phyloP scores from a whole-genome alignment of 2,888 invertebrate genomes.

The Eupithecia dodoneata region DNA sequence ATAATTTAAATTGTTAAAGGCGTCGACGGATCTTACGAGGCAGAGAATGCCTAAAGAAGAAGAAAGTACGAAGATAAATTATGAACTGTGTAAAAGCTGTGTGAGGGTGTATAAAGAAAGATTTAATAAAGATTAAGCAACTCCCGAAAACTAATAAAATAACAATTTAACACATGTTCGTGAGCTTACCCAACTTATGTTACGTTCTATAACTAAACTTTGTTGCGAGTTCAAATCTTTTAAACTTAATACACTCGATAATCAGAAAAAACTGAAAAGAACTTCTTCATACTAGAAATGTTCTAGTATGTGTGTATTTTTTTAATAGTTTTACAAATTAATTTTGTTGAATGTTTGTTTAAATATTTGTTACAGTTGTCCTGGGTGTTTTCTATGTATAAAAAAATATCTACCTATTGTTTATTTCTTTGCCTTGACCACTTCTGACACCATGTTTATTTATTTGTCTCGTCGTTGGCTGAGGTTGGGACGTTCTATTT shows the following conservation, averaged over 20 bases:
- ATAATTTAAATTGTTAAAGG: not conserved
- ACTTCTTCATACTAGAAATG: too few relatives aligned
- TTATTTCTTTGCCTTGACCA: too few relatives aligned
- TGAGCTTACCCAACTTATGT: conserved; percentile 21
- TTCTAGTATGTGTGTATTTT: too few relatives aligned
- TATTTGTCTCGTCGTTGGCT: too few relatives aligned
- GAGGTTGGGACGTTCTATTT: too few relatives aligned
- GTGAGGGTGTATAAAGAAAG: conserved; percentile 18
- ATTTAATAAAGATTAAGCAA: conserved; percentile 24
- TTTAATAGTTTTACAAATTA: too few relatives aligned
- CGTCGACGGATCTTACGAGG: not conserved
- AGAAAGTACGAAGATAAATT: conserved; percentile 12
- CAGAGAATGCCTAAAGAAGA: not conserved
- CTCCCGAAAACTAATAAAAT: conserved; percentile 28
- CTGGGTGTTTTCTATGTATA: too few relatives aligned
- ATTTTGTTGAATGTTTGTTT: too few relatives aligned
- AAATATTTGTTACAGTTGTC: too few relatives aligned
- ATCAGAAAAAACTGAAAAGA: not conserved
- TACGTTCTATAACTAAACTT: conserved; percentile 5
- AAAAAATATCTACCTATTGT: too few relatives aligned
- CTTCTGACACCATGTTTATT: too few relatives aligned
- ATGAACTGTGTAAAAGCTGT: conserved; percentile 9
- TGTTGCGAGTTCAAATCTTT: conserved; percentile 20
- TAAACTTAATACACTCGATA: conserved; percentile 2
- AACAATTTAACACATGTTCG: conserved; percentile 33